Conservation (phyloP, 2,888 invertebrate genomes). For the Norana najaformis region DNA sequence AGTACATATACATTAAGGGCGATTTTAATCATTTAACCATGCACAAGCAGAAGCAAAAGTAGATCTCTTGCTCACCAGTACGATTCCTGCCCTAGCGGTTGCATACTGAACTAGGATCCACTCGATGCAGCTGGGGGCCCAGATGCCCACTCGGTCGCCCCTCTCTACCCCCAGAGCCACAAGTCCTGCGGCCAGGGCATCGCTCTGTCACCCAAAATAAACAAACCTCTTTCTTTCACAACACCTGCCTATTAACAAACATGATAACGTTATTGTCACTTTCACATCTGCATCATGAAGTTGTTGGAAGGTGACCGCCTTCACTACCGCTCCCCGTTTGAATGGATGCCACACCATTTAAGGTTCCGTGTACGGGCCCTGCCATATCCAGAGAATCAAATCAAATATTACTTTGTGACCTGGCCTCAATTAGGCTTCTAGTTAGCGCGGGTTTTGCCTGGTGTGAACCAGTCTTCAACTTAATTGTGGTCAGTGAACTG, state of each 20-base stretch:
- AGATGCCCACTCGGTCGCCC: slow-evolving; percentile 78
- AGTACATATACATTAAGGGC: too few relatives aligned
- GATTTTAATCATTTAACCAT: not conserved
- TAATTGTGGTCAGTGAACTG: too few relatives aligned
- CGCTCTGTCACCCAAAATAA: slow-evolving; percentile 65
- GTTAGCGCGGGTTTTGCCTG: too few relatives aligned
- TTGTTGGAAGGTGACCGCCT: too few relatives aligned
- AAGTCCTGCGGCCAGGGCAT: slow-evolving; percentile 75
- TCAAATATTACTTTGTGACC: too few relatives aligned
- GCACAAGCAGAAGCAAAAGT: not conserved
- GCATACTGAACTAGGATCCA: slow-evolving; percentile 77
- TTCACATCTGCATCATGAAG: not conserved
- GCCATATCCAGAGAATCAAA: too few relatives aligned
- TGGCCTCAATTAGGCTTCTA: too few relatives aligned
- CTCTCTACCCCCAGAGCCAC: slow-evolving; percentile 70
- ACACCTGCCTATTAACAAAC: not conserved
- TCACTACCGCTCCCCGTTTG: not conserved
- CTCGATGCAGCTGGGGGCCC: slow-evolving; percentile 77
- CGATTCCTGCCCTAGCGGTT: slow-evolving; percentile 73
- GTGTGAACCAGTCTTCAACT: too few relatives aligned
- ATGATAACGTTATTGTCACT: not conserved
- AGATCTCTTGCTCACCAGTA: slow-evolving; percentile 71
- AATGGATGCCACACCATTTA: too few relatives aligned
- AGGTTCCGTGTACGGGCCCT: too few relatives aligned
- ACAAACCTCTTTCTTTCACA: too few relatives aligned